Conservation (phyloP, 2,797 vertebrate genomes). For the Centroberyx gerrardi region DNA sequence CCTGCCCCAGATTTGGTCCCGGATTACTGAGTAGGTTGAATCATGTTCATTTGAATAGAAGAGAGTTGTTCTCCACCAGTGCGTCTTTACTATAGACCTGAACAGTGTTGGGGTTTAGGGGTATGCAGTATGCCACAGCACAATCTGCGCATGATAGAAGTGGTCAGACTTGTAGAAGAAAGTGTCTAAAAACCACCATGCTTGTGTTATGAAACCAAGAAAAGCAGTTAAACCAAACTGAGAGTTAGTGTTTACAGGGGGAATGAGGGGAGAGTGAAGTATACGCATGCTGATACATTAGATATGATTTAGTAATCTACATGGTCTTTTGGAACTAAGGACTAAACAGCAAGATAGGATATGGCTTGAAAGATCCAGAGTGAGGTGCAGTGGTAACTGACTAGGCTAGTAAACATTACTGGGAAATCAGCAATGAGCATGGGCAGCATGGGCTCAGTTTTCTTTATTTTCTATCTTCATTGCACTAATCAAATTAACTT, state of each 20-base stretch:
- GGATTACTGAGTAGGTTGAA: slow-evolving; percentile 62
- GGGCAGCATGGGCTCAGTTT: slow-evolving; percentile 45
- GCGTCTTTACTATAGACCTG: slow-evolving; percentile 45
- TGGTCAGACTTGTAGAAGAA: slow-evolving; percentile 16
- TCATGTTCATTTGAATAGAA: slow-evolving; percentile 65
- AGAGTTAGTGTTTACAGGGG: slow-evolving; percentile 32
- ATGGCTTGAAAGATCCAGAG: slow-evolving; percentile 46
- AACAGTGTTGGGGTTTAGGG: slow-evolving; percentile 58
- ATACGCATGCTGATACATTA: neutral
- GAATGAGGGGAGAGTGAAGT: slow-evolving; percentile 7
- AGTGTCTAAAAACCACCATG: slow-evolving; percentile 22
- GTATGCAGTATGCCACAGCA: slow-evolving; percentile 38
- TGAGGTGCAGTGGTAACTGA: slow-evolving; percentile 60
- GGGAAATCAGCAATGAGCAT: slow-evolving; percentile 47
- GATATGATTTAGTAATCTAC: slow-evolving; percentile 31
- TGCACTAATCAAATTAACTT: slow-evolving; percentile 60
- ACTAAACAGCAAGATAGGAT: slow-evolving; percentile 29
- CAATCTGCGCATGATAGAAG: slow-evolving; percentile 28
- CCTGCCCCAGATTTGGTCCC: slow-evolving; percentile 73
- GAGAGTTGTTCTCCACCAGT: slow-evolving; percentile 37
- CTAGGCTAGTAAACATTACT: slow-evolving; percentile 60
- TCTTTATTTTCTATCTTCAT: slow-evolving; percentile 31
- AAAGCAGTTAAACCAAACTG: neutral
- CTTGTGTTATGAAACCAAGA: too few relatives aligned
- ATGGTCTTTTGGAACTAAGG: slow-evolving; percentile 36